Conservation (phyloP, 2,797 vertebrate genomes). For the Pantherophis vulpinus region DNA sequence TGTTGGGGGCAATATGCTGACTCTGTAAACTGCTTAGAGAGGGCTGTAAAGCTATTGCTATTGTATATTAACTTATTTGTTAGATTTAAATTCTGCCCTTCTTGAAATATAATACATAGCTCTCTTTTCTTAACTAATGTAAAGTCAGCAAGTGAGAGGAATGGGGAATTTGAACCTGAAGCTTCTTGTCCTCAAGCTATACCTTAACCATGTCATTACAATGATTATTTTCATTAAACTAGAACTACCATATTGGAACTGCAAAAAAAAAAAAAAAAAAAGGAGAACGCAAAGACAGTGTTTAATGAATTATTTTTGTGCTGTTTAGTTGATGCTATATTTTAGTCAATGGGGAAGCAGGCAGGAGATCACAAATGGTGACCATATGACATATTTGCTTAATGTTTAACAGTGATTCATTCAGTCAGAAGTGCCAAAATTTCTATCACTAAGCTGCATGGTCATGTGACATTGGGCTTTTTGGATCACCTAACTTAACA, state of each 20-base stretch:
- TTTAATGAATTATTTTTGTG: background rate
- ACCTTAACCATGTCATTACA: background rate
- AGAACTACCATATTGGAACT: background rate
- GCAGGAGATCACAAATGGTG: background rate
- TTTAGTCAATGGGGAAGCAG: background rate
- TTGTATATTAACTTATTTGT: too few species aligned
- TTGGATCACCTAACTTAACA: background rate
- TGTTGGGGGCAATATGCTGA: too few species aligned
- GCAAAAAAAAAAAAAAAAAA: background rate
- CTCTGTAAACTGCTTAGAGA: too few species aligned
- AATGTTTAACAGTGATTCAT: background rate
- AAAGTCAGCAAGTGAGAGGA: background rate
- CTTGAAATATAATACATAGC: background rate
- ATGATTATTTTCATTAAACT: background rate
- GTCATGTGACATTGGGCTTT: background rate
- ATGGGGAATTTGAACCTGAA: background rate
- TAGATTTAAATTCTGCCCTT: background rate
- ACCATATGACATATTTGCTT: background rate
- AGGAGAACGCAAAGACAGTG: background rate
- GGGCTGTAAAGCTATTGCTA: too few species aligned
- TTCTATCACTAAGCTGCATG: background rate
- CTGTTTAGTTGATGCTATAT: background rate
- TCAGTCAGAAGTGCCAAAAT: background rate
- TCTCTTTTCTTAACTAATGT: background rate
- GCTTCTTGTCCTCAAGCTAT: background rate